Conservation (phyloP, 1,140 invertebrate genomes). For the Heliconius hermathena region DNA sequence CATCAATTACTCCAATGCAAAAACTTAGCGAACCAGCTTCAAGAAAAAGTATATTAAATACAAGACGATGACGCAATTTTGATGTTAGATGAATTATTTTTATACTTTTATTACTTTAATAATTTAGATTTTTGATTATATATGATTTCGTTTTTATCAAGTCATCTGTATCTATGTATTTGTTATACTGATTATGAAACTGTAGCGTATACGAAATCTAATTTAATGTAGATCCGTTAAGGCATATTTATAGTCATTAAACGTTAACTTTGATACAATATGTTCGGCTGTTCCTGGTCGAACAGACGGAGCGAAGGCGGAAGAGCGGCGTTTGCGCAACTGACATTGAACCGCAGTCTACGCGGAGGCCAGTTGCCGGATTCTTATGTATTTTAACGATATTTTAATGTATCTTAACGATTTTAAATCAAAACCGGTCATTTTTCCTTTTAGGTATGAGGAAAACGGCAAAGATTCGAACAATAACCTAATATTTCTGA, state of each 20-base stretch:
- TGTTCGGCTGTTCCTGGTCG: conserved; percentile 59
- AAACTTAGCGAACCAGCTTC: neutral
- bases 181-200: neutral
- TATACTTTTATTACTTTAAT: neutral
- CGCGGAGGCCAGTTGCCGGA: conserved; percentile 68
- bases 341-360: conserved; percentile 75
- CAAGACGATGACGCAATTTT: conserved; percentile 29
- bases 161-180: neutral
- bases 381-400: conserved; percentile 53
- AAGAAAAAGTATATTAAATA: conserved; percentile 19
- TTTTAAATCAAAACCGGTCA: conserved; percentile 21
- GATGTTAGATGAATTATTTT: neutral
- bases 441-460: conserved; percentile 26
- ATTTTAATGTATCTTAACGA: conserved; percentile 39
- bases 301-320: conserved; percentile 62
- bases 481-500: conserved; percentile 47
- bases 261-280: conserved; percentile 56
- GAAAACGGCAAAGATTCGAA: conserved; percentile 22
- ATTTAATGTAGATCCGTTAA: neutral
- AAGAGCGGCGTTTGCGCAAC: conserved; percentile 77
- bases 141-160: neutral
- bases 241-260: conserved; percentile 39
- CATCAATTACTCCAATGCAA: conserved; percentile 22
- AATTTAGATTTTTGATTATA: neutral
- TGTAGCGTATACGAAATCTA: neutral